Evolutionary conservation across 2,113 vertebrate genomes (phyloP).

Genomic region (Nipponia nippon): DNA sequence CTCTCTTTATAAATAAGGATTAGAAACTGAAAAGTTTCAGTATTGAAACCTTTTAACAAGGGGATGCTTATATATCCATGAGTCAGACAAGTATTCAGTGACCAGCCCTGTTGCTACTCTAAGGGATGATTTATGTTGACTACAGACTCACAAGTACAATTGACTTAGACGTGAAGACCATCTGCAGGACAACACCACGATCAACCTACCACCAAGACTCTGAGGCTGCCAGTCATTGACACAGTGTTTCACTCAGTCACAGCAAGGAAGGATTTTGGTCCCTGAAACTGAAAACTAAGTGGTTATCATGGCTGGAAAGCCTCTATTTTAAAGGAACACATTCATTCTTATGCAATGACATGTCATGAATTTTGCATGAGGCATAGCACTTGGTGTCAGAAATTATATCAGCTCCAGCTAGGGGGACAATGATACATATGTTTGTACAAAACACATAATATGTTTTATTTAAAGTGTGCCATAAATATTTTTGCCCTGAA

Average conservation of each 20-base stretch:
- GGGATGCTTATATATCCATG: neutral
- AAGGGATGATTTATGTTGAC: neutral
- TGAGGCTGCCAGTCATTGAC: neutral
- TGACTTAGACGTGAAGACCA: neutral
- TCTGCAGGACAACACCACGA: neutral
- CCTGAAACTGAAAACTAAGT: slow-evolving; percentile 34
- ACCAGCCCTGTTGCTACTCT: neutral
- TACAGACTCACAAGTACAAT: neutral
- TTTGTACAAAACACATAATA: slow-evolving; percentile 76
- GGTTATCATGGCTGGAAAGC: slow-evolving; percentile 39
- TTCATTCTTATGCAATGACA: slow-evolving; percentile 69
- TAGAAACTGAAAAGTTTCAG: neutral
- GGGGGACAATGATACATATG: slow-evolving; percentile 75
- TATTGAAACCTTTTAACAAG: neutral
- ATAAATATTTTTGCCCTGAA: slow-evolving; percentile 76
- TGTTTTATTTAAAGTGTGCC: slow-evolving; percentile 76
- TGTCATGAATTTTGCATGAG: slow-evolving; percentile 73
- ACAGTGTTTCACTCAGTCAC: neutral
- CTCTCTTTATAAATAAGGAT: neutral
- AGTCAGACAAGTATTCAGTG: neutral
- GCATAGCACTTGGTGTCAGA: slow-evolving; percentile 67
- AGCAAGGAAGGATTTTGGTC: slow-evolving; percentile 10
- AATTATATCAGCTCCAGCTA: slow-evolving; percentile 71
- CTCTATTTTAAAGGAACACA: slow-evolving; percentile 50
- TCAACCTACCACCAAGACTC: neutral